phyloP scores from a whole-genome alignment of 2,113 vertebrate species.

The Rhegmatorhina hoffmannsi region DNA sequence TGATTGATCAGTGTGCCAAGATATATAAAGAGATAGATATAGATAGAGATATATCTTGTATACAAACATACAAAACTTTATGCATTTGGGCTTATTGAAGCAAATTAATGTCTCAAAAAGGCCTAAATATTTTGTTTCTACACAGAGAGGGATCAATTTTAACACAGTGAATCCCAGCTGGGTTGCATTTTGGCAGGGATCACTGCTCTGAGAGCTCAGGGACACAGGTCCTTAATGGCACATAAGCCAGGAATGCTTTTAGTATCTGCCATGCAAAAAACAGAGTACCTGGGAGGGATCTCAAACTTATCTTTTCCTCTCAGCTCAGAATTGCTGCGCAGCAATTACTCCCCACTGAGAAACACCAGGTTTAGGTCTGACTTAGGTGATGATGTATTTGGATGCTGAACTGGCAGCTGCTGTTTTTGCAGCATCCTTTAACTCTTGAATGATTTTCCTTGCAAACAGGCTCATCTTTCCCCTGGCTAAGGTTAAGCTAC shows the following conservation, averaged over 20 bases:
- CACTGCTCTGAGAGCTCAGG: not conserved
- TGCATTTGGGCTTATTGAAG: not conserved
- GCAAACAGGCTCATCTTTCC: not conserved
- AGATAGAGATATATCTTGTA: not conserved
- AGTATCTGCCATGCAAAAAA: not conserved
- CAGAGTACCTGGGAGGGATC: not conserved
- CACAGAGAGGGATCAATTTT: not conserved
- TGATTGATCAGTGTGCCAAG: not conserved
- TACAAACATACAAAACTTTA: not conserved
- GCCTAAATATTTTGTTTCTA: not conserved
- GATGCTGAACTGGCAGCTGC: not conserved
- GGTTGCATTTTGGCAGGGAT: not conserved
- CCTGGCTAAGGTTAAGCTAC: not conserved
- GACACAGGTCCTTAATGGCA: not conserved
- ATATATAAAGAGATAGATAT: rapidly evolving
- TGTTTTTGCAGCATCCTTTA: not conserved
- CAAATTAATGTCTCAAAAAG: not conserved
- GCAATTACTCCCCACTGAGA: not conserved
- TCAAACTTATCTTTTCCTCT: not conserved
- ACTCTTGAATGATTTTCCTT: not conserved
- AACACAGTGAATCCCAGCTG: not conserved
- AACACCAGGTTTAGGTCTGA: not conserved
- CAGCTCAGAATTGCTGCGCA: not conserved
- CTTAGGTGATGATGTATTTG: not conserved
- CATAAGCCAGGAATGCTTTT: not conserved